phyloP scores from a whole-genome alignment of 2,888 invertebrate genomes.

The Eupithecia inturbata region DNA sequence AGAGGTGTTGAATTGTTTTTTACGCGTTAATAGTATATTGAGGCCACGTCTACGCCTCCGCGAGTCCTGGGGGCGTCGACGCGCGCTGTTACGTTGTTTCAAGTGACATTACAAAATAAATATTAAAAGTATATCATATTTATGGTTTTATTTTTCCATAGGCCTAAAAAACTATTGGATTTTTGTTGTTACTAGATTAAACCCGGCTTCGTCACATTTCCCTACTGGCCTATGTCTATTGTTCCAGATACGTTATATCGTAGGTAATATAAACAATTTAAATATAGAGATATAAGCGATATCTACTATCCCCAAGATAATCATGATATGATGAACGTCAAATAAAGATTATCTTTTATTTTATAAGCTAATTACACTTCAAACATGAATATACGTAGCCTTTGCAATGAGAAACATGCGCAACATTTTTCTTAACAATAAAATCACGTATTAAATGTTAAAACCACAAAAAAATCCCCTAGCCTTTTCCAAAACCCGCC shows the following conservation, averaged over 20 bases:
- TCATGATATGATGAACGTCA: background rate
- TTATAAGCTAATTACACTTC: background rate
- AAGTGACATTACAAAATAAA: conserved; percentile 83
- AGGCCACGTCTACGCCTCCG: conserved; percentile 70
- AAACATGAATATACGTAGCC: background rate
- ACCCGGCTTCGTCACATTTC: background rate
- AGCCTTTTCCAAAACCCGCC: background rate
- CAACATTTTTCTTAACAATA: background rate
- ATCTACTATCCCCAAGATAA: background rate
- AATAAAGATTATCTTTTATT: background rate
- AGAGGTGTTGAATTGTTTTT: conserved; percentile 79
- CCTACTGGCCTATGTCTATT: background rate
- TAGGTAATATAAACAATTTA: too few species aligned
- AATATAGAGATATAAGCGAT: too few species aligned
- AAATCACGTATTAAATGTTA: background rate
- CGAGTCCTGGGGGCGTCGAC: conserved; percentile 75
- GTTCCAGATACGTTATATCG: too few species aligned
- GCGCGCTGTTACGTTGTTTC: conserved; percentile 76
- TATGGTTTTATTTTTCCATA: conserved; percentile 57
- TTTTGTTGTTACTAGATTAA: background rate
- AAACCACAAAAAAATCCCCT: conserved; percentile 7
- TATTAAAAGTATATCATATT: conserved; percentile 80
- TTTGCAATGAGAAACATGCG: background rate
- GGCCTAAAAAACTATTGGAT: too few species aligned
- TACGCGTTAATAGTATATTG: conserved; percentile 77